Evolutionary conservation across 2,888 invertebrate genomes (phyloP), one percentile per base, ranked within the genome.

Genomic region (Parascotia fuliginaria): DNA sequence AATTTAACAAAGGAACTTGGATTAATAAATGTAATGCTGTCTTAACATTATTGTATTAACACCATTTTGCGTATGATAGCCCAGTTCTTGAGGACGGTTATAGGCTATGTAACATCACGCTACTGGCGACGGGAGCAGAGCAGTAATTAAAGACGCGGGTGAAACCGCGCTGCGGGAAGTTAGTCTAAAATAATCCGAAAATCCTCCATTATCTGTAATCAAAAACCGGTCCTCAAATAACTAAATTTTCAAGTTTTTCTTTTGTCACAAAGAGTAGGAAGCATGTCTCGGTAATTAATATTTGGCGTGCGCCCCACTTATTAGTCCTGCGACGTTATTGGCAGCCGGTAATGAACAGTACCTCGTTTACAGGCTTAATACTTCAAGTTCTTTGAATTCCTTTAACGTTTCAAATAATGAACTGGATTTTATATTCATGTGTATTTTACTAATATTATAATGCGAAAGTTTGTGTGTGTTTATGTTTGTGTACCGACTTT

Each of bases 271-370:
- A 15, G 39, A 47, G 42, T 46, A 32, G 36, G 36, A 28, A 27
- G 42, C 42, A 47, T 48, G 24, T 32, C 28, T 63, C 66, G 62
- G 66, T 77, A 65, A 76, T 77, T 75, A 76, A 70, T 71, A 74
- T 76, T 77, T 73, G 54, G 64, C 61, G 49, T 57, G 52, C 50
- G 48, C 50, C 44, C 42, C 31, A 32, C 49, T 63, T 67, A 61
- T 60, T 67, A 53, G 46, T 44, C 13, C 40, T 22, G 13, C 2
- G 42, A 56, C 56, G 52, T 60, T 65, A 65, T 63, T 29, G 29
- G 42, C n/a, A 45, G 34, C 33, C 11, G n/a, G 13, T 50, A 46
- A 54, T 42, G 51, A 42, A 27, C 19, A 42, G 43, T 13, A 51
- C 31, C 37, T 52, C 41, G 29, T 55, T 49, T 42, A 42, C 29